Evolutionary conservation across 2,113 vertebrate genomes (phyloP).

Genomic region (Odobenus rosmarus): DNA sequence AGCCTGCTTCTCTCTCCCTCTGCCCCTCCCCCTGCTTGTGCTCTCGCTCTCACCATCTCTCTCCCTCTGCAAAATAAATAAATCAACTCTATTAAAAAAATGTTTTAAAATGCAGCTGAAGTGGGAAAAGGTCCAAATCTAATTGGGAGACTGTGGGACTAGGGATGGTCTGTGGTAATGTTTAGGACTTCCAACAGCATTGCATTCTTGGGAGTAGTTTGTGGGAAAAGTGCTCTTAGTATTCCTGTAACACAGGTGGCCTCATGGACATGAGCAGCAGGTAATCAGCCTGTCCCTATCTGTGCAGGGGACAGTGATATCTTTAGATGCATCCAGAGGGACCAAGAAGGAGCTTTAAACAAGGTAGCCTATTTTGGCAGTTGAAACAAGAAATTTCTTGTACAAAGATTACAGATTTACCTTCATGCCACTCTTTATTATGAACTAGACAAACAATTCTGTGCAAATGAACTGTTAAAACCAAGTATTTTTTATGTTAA

Average conservation of each 20-base stretch:
- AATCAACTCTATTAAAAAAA: no score
- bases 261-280: background rate
- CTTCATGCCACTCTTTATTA: background rate
- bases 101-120: background rate
- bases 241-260: background rate
- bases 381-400: conserved; percentile 31
- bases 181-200: background rate
- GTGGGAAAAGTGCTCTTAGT: background rate
- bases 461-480: conserved; percentile 35
- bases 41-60: no score
- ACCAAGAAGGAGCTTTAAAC: background rate
- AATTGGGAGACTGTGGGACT: background rate
- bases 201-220: background rate
- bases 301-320: background rate
- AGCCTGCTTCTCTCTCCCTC: no score
- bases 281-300: background rate
- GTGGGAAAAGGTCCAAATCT: background rate
- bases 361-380: background rate
- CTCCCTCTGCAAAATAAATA: no score
- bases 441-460: background rate
- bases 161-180: background rate
- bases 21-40: no score
- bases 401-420: background rate
- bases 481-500: background rate
- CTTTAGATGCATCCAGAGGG: background rate